Base-by-base conservation (phyloP, 1,140 invertebrate species). In the Drosophila takahashii region DNA sequence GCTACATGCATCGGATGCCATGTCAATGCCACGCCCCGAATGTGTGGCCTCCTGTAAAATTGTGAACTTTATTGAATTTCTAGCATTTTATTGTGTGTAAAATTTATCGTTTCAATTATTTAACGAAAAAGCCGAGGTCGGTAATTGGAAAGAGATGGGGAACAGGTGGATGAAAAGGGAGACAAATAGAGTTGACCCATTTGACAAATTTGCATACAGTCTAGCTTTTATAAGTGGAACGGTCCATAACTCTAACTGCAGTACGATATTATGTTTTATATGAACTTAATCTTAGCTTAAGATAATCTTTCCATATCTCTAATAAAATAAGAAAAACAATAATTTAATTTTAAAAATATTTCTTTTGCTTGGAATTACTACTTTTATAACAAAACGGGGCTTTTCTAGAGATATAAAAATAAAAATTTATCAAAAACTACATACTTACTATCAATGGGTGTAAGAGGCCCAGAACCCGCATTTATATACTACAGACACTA, bases 71-170 rank as follows among this genome's bases (percentile, higher is more conserved):
- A 87, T 87, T 89, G 84, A 87, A 87, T 84, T 84, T 67, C 67
- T 74, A 84, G 67, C 64, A 72, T 71, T 86, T 86, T 75, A 86
- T 86, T 81, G 84, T 89, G 79, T 89, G 79, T 74, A 87, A 66
- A 89, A 87, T 87, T 89, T 87, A 84, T 89, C 72, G 84, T 84
- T 84, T 83, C 84, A 89, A 87, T 87, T 84, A 87, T 80, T 84
- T 62, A 77, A 42, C 52, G 48, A 45, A 71, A 48, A 57, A 57
- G 26, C 26, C 13, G 18, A 10, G 15, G 3, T 37, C 41, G 48
- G 26, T 53, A 26, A 52, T 13, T 41, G 9, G 34, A 39, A 29
- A 16, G n/a, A 58, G 18, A 36, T 34, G 8, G 13, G 41, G 16
- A 64, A 64, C 26, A 44, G 13, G 44, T 18, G 32, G 41, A 1